Conservation (phyloP, 2,113 vertebrate genomes). For the Cyrtonyx montezumae region DNA sequence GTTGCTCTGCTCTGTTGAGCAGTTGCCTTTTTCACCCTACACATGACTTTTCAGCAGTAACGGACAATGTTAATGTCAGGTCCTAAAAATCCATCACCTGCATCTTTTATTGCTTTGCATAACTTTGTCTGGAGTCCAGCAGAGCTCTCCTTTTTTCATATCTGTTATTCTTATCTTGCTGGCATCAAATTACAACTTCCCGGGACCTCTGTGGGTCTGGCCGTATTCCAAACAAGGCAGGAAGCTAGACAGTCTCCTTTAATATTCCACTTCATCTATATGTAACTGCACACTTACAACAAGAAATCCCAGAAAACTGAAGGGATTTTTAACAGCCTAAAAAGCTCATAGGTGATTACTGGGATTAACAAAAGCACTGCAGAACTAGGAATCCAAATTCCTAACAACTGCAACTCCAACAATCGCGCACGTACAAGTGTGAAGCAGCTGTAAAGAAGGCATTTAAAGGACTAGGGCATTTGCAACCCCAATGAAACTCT, state of each 20-base stretch:
- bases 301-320: neutral
- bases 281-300: neutral
- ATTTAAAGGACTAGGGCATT: conserved; percentile 52
- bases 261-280: conserved; percentile 10
- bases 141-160: conserved; percentile 22
- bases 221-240: neutral
- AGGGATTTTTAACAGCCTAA: neutral
- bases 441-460: conserved; percentile 49
- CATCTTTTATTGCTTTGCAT: conserved; percentile 50
- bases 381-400: neutral
- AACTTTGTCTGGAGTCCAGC: conserved; percentile 46
- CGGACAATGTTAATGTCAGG: conserved; percentile 59
- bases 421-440: neutral
- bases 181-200: conserved; percentile 28
- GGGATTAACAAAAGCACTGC: neutral
- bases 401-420: neutral
- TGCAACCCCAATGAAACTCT: conserved; percentile 43
- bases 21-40: conserved; percentile 54
- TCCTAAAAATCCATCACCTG: conserved; percentile 60
- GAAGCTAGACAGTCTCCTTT: neutral
- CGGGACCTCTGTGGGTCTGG: conserved; percentile 41
- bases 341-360: neutral
- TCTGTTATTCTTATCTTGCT: conserved; percentile 46
- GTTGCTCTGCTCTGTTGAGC: conserved; percentile 33
- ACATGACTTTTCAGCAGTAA: conserved; percentile 22